Evolutionary conservation across 2,113 vertebrate genomes (phyloP).

Genomic region (Strigops habroptila): DNA sequence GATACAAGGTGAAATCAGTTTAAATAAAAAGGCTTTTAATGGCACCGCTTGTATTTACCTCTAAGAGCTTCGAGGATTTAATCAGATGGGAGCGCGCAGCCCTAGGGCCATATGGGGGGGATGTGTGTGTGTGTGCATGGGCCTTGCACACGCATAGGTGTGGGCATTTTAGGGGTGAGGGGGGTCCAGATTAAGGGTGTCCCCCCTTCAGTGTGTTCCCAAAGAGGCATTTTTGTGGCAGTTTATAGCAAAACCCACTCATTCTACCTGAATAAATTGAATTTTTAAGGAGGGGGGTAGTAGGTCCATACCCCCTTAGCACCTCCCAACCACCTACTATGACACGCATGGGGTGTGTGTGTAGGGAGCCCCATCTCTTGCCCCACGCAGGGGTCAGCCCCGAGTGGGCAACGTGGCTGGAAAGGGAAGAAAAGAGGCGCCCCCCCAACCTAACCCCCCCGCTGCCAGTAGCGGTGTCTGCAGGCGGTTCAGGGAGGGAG

Average conservation of each 20-base stretch:
- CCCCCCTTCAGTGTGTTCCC: neutral
- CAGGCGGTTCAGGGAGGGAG: neutral
- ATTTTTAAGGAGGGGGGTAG: neutral
- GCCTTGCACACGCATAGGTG: neutral
- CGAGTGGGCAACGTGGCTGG: neutral
- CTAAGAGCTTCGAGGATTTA: neutral
- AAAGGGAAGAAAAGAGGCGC: no score
- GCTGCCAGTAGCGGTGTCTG: neutral
- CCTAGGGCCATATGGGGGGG: neutral
- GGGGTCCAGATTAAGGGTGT: neutral
- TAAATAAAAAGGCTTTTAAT: constrained; percentile 14
- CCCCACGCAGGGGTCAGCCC: neutral
- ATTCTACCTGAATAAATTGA: neutral
- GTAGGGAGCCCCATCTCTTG: neutral
- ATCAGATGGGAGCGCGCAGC: neutral
- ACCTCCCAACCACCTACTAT: neutral
- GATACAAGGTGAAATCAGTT: constrained; percentile 19
- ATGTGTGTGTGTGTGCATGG: neutral
- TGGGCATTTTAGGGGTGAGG: neutral
- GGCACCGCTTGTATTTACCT: neutral
- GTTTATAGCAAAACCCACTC: neutral
- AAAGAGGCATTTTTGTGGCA: neutral
- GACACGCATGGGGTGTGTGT: neutral
- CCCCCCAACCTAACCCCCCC: neutral
- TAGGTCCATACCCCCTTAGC: neutral